Percentiles rank a stretch among this genome's conserved stretches.
Evolutionary conservation across 1,140 invertebrate species (phyloP).

Genomic region (Papilio dardanus): DNA sequence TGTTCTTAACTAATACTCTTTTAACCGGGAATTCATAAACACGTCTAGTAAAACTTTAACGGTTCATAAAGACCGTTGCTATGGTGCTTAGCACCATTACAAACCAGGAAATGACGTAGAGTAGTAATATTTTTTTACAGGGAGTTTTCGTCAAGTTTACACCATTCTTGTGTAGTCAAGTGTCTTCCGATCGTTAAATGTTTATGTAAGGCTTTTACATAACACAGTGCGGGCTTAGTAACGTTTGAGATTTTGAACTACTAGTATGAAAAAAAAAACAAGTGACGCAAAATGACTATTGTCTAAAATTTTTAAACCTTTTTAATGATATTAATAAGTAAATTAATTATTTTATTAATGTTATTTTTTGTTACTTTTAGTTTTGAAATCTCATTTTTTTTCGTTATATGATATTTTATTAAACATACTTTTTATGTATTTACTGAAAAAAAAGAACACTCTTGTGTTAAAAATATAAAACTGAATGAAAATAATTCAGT

Average conservation of each 20-base stretch:
- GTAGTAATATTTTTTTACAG: slow-evolving; percentile 6
- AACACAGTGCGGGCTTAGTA: neutral
- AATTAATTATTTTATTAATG: too few relatives aligned
- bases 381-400: too few relatives aligned
- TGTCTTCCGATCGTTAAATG: neutral
- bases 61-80: slow-evolving; percentile 4
- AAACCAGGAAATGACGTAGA: slow-evolving; percentile 7
- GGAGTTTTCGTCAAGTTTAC: slow-evolving; percentile 7
- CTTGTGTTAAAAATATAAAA: neutral
- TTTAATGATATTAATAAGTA: too few relatives aligned
- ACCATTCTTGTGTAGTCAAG: neutral
- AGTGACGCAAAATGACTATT: too few relatives aligned
- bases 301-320: too few relatives aligned
- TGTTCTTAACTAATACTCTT: neutral
- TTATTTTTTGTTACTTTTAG: too few relatives aligned
- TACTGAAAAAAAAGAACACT: neutral
- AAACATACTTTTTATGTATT: neutral
- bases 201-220: neutral
- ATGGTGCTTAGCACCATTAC: slow-evolving; percentile 19
- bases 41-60: slow-evolving; percentile 22
- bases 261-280: too few relatives aligned
- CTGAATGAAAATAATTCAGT: neutral
- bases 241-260: neutral
- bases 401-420: neutral
- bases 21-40: slow-evolving; percentile 7